Evolutionary conservation across 2,888 invertebrate species (phyloP), one percentile per base, ranked within the genome.

Genomic region (Venustoraphidia nigricollis): DNA sequence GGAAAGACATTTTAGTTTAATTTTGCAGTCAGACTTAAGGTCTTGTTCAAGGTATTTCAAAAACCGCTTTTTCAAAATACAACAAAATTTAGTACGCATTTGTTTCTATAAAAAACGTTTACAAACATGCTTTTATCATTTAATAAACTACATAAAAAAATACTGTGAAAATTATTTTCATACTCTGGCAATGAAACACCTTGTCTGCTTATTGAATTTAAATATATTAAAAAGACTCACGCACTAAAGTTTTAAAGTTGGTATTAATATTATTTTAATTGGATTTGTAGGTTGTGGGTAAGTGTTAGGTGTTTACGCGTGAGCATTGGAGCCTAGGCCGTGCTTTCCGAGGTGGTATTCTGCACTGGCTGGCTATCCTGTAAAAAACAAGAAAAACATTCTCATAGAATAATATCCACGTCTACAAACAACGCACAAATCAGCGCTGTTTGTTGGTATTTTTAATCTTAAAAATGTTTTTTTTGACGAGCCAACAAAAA

Each of bases 261-360:
- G 55, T 58, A 57, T 57, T 55, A 57, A 58, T 55, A 64, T 56
- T 56, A 56, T 64, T 60, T 63, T 60, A 58, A 60, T 60, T 62
- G 60, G 58, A 61, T 62, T 62, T 60, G 56, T 61, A 59, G 56
- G 57, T 58, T 38, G 43, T 34, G 34, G 27, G 34, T 44, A 41
- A 40, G 35, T 46, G 11, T 27, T 37, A 34, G 37, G 41, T 41
- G 14, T 44, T 27, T 27, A 27, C 41, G 46, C 46, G 46, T 43
- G 56, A 52, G 52, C 54, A 54, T 51, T 50, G 54, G n/a, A 54
- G 55, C 55, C 62, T 74, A 76, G 68, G 75, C 76, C 65, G 71
- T 73, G 71, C 75, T 76, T 64, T 76, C 76, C 53, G 74, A 71
- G 58, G 72, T 69, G 60, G 73, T 74, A 61, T 73, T 75, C 65